Base-by-base conservation (phyloP, 1,140 invertebrate species). In the Pseudomyrmex flavicornis region DNA sequence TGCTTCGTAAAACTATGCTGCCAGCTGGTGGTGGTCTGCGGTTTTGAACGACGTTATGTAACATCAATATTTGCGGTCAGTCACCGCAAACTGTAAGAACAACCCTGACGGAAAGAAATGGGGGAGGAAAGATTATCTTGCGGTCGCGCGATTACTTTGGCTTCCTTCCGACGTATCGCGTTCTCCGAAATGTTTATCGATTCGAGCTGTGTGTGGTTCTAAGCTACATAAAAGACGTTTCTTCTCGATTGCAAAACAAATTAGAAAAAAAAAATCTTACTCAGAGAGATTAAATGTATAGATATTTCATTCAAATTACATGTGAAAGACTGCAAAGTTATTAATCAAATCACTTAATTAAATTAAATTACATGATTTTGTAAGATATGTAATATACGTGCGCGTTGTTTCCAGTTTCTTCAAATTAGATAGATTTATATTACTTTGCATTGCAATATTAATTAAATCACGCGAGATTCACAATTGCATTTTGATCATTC, bases 91-190 rank as follows among this genome's bases (percentile, higher is more conserved):
- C 5, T 17, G 63, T 26, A 77, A 69, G 44, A 59, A 59, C 15
- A 69, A 22, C 44, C 44, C 15, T 72, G 86, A 82, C 70, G 82
- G 74, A 90, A 90, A 91, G 92, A 85, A 83, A 87, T 90, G 90
- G 92, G 91, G 90, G 85, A 85, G 76, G 90, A 86, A 89, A 92
- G 92, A 93, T 93, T 93, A 93, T 93, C 90, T 92, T 93, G 93
- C 88, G 93, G 92, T 93, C 90, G 87, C 90, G 87, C 90, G 88
- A 93, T 93, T 94, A 93, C 89, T 94, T 85, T 92, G 93, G 93
- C 93, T 94, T 94, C 93, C 88, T 91, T 91, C 88, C 88, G 89
- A 90, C 89, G 89, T 93, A 93, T 94, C 92, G 90, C 88, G 75
- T 93, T 93, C 85, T 91, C 86, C 74, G 82, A 69, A 59, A 82